Conservation (phyloP, 2,888 invertebrate species). For the Ariolimax columbianus region DNA sequence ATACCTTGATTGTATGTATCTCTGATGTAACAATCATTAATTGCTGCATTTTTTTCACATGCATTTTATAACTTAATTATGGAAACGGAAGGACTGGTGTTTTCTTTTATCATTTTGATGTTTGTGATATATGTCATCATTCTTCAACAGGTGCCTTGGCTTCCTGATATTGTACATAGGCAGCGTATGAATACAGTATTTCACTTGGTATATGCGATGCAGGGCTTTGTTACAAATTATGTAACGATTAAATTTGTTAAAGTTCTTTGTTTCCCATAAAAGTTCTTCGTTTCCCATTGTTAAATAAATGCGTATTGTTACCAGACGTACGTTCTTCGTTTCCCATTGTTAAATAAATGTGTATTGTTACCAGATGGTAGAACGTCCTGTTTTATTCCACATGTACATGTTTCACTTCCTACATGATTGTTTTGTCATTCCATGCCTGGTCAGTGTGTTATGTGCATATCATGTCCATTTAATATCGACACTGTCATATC, state of each 20-base stretch:
- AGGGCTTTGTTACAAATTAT: not conserved
- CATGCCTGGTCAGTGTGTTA: conserved; percentile 2
- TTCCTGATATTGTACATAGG: not conserved
- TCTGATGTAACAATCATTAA: no score
- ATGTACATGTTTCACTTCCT: not conserved
- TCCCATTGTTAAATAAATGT: no score
- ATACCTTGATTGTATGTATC: no score
- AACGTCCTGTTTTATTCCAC: not conserved
- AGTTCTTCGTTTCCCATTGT: not conserved
- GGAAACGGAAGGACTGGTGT: no score
- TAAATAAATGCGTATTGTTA: no score
- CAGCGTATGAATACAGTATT: not conserved
- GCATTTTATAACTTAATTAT: no score
- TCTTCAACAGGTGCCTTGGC: no score
- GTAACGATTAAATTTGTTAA: not conserved
- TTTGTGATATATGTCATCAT: not conserved
- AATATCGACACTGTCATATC: not conserved
- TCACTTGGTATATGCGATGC: not conserved
- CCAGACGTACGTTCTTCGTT: no score
- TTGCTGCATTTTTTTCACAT: no score
- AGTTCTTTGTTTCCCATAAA: not conserved
- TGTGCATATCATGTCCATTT: not conserved
- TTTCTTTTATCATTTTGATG: no score
- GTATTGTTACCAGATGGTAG: not conserved
- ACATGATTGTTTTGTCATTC: not conserved